Evolutionary conservation across 2,888 invertebrate species (phyloP), one percentile per base, ranked within the genome.

Genomic region (Lasiommata megera): DNA sequence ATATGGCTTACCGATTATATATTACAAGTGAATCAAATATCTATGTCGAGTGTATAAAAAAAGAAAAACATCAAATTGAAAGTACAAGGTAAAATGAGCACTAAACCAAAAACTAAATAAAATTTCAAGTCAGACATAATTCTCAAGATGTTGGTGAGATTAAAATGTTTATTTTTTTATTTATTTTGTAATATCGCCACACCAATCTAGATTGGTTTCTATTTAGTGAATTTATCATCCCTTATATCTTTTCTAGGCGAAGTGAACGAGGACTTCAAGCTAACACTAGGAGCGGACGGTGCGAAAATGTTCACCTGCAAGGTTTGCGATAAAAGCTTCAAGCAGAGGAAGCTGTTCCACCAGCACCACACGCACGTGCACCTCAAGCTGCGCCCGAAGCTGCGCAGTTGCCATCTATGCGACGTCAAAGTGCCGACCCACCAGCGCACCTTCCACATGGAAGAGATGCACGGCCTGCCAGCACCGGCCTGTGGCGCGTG

Each of bases 361-460:
- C 79, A 80, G 38, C 80, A 82, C 60, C 72, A 79, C 54, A 63
- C 74, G 0, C 75, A 73, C 41, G 78, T 80, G 1, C 81, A 82
- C 41, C 63, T 78, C 8, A 77, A 81, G 56, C 62, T 63, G n/a
- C 65, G 77, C 0, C 78, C 77, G 0, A 68, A 67, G 47, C 65
- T 70, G 6, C 59, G 79, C 0, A 74, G 76, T 55, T 82, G 82
- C 46, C 73, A 76, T 1, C 67, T 74, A n/a, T 82, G 82, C 54
- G 67, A 73, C 12, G 64, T 67, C 7, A 75, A 65, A 63, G 62
- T 81, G 0, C 72, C 80, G 0, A 70, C 62, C 0, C 60, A 79
- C 12, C 43, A 71, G 3, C 66, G 76, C 8, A 72, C 78, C 0
- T 71, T 61, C 0, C 80, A 80, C 18, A 43, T 79, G 28, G 80